Evolutionary conservation across 2,797 vertebrate genomes (phyloP).

Genomic region (Silurus lanzhouensis): DNA sequence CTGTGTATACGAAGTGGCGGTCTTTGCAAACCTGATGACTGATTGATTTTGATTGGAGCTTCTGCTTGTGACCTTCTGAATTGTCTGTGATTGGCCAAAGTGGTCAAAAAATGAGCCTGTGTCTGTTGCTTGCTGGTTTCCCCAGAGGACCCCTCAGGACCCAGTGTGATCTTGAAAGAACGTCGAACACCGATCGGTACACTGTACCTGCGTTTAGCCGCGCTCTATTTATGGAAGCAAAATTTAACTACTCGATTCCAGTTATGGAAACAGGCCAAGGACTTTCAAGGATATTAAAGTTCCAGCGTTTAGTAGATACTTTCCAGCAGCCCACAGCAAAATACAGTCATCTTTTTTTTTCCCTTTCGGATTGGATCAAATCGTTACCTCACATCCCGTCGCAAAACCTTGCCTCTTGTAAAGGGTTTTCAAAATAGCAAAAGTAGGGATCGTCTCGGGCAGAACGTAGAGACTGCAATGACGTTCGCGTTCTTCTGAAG

Average conservation of each 20-base stretch:
- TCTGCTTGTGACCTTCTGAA: too few species aligned
- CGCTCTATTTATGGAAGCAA: conserved; percentile 69
- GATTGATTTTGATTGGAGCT: too few species aligned
- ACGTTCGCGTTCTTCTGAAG: neutral
- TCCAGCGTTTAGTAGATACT: neutral
- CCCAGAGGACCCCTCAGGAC: too few species aligned
- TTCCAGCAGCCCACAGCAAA: neutral
- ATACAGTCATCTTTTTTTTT: too few species aligned
- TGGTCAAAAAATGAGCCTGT: too few species aligned
- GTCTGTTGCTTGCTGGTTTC: too few species aligned
- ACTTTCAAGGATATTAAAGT: conserved; percentile 24
- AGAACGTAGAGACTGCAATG: neutral
- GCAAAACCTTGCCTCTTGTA: neutral
- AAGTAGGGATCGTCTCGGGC: neutral
- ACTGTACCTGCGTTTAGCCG: too few species aligned
- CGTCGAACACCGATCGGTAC: too few species aligned
- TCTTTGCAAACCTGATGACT: neutral
- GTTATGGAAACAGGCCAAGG: conserved; percentile 64
- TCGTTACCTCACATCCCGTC: neutral
- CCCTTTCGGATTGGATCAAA: conserved; percentile 26
- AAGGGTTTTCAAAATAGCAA: conserved; percentile 3
- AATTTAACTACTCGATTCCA: conserved; percentile 60
- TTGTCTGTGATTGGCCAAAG: too few species aligned
- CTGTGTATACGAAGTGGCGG: neutral
- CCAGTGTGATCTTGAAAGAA: too few species aligned